A percentile compares a stretch with the other conserved stretches of the same genome.
phyloP scores from a whole-genome alignment of 1,140 invertebrate genomes.

The Aphelenchoides besseyi region DNA sequence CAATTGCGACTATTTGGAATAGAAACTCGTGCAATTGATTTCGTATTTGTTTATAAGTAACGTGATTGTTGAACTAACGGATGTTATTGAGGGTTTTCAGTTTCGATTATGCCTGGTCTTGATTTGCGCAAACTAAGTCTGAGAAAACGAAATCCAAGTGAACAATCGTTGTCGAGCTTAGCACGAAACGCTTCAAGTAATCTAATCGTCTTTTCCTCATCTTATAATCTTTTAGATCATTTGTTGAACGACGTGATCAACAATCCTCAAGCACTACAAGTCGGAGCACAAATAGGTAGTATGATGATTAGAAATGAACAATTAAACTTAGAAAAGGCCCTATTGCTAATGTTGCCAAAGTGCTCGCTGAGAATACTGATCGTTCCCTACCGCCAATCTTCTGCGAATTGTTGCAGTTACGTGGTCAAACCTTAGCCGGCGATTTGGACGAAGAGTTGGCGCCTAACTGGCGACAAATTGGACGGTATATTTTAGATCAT shows the following conservation, averaged over 20 bases:
- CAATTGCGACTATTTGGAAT: too few relatives aligned
- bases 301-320: too few relatives aligned
- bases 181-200: neutral
- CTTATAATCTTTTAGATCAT: neutral
- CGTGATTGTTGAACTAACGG: too few relatives aligned
- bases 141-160: neutral
- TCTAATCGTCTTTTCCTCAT: too few relatives aligned
- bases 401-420: conserved; percentile 46
- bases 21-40: too few relatives aligned
- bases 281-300: conserved; percentile 8
- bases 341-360: conserved; percentile 44
- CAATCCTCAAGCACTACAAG: conserved; percentile 6
- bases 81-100: too few relatives aligned
- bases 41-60: too few relatives aligned
- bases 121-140: neutral
- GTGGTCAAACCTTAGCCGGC: neutral
- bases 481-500: conserved; percentile 28
- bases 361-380: conserved; percentile 22
- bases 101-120: too few relatives aligned
- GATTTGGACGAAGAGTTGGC: conserved; percentile 25
- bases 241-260: neutral
- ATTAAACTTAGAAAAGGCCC: too few relatives aligned
- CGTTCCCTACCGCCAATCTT: conserved; percentile 4
- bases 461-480: conserved; percentile 37
- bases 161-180: neutral